phyloP scores from a whole-genome alignment of 2,113 vertebrate species.

The Oryzias javanicus region DNA sequence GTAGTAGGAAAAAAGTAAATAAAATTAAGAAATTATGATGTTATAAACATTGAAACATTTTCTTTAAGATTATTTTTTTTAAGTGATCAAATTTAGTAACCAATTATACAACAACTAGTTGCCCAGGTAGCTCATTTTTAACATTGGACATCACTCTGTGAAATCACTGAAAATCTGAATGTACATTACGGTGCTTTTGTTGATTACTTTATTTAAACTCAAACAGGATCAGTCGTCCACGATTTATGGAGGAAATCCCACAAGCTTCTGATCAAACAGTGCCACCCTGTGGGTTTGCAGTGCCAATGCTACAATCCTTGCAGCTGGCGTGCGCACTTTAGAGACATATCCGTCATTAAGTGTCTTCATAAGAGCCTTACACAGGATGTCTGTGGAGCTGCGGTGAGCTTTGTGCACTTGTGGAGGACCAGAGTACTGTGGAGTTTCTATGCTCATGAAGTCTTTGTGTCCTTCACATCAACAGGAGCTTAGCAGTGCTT shows the following conservation, averaged over 20 bases:
- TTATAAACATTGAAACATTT: conserved; percentile 72
- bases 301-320: conserved; percentile 60
- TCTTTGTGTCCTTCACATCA: conserved; percentile 72
- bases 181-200: conserved; percentile 51
- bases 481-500: conserved; percentile 72
- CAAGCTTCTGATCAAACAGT: conserved; percentile 46
- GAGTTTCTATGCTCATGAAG: conserved; percentile 59
- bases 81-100: conserved; percentile 55
- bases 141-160: conserved; percentile 41
- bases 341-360: conserved; percentile 61
- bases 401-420: conserved; percentile 53
- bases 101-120: conserved; percentile 45
- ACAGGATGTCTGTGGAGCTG: conserved; percentile 47
- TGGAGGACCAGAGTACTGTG: conserved; percentile 59
- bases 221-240: conserved; percentile 41
- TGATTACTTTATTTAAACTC: conserved; percentile 60
- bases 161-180: conserved; percentile 52
- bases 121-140: conserved; percentile 54
- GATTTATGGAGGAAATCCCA: conserved; percentile 36
- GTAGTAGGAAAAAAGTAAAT: conserved; percentile 83
- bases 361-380: conserved; percentile 51
- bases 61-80: conserved; percentile 71
- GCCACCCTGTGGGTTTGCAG: conserved; percentile 63
- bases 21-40: conserved; percentile 81
- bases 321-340: conserved; percentile 54